These are phyloP conservation scores for Elegia similella DNA, from an alignment of 2,888 invertebrate genomes.

Conservation along the genomic window DNA sequence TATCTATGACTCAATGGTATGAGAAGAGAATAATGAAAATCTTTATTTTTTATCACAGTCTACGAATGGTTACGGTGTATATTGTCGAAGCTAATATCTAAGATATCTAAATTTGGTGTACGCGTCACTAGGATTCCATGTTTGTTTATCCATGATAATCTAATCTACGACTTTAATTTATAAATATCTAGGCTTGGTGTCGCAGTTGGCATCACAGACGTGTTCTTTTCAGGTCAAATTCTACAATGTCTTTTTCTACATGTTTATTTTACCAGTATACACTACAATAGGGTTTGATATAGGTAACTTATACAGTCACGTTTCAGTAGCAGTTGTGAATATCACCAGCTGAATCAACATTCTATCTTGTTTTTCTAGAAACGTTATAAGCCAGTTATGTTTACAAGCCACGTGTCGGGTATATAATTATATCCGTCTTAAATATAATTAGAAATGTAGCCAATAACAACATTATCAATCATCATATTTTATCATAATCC, in stretches of 20 bases:
- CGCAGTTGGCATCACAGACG: slow-evolving; percentile 36
- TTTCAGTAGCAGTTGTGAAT: slow-evolving; percentile 5
- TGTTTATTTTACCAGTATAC: too few species aligned
- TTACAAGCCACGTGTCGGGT: background rate
- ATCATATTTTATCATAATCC: background rate
- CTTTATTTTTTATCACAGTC: too few species aligned
- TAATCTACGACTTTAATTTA: background rate
- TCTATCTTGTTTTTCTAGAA: background rate
- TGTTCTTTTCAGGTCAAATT: slow-evolving; percentile 18
- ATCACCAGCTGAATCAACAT: slow-evolving; percentile 2
- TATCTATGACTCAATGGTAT: too few species aligned
- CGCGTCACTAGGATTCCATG: background rate
- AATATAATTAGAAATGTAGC: slow-evolving; percentile 13
- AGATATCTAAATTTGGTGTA: background rate
- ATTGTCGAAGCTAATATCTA: background rate
- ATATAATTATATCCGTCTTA: slow-evolving; percentile 7
- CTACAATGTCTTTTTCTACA: too few species aligned
- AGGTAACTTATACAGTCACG: too few species aligned
- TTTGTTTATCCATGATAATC: background rate
- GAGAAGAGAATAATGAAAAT: too few species aligned
- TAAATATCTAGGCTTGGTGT: slow-evolving; percentile 17
- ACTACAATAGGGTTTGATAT: too few species aligned
- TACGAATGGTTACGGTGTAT: background rate
- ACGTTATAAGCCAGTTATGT: background rate
- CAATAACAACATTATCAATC: slow-evolving; percentile 19